These are phyloP conservation scores for Dysidea cf. avara DNA, from an alignment of 37 sponge, comb jelly and placozoan species.

Conservation along the genomic window DNA sequence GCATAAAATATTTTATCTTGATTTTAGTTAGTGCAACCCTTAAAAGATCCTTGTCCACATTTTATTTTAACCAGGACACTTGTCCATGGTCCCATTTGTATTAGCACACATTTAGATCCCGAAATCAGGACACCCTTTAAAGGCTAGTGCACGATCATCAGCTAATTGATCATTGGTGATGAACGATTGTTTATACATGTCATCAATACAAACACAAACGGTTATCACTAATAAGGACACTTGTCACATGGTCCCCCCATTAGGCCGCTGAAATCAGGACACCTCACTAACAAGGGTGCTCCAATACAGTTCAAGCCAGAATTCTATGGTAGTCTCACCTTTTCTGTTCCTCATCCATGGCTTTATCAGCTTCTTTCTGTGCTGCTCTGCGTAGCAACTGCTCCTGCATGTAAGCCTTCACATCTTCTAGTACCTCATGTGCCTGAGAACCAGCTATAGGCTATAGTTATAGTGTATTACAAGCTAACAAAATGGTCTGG, in stretches of 20 bases:
- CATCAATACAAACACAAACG: no score
- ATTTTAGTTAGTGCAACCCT: background rate
- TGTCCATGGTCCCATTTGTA: background rate
- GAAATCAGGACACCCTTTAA: no score
- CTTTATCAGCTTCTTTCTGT: slow-evolving; percentile 51
- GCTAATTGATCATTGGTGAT: no score
- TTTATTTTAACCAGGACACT: background rate
- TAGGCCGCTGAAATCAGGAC: no score
- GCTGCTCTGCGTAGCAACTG: slow-evolving; percentile 64
- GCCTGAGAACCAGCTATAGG: slow-evolving; percentile 43
- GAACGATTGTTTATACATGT: no score
- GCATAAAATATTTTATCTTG: background rate
- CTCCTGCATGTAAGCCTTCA: slow-evolving; percentile 60
- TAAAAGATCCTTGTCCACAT: background rate
- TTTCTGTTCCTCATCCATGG: slow-evolving; percentile 62
- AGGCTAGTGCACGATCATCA: no score
- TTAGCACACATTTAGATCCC: no score
- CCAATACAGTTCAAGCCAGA: background rate
- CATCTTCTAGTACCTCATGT: slow-evolving; percentile 57
- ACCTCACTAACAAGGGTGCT: background rate
- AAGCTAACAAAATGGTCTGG: background rate
- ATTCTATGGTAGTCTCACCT: slow-evolving; percentile 12
- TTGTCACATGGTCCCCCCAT: no score
- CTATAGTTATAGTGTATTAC: slow-evolving; percentile 5
- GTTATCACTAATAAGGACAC: no score